Base-by-base conservation (phyloP, 2,797 vertebrate species). In the Myotis pilosus region DNA sequence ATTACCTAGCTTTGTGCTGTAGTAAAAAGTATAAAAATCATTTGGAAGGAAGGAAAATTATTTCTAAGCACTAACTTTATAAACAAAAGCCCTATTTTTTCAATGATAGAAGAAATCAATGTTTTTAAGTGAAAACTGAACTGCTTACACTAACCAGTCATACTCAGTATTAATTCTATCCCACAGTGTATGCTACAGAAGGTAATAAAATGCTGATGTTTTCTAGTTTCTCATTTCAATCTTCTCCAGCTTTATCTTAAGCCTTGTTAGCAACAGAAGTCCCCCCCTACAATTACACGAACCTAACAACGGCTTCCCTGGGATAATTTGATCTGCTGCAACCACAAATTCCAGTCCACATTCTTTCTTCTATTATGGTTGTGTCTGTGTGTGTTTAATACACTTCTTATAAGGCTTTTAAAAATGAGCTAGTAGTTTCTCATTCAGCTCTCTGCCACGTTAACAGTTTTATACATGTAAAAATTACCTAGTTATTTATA, bases 321-420 rank as follows among this genome's bases (percentile, higher is more conserved):
- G 87, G 86, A 94, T 93, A 92, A 96, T 72, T 75, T 75, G 86
- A 96, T 97, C 92, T 94, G 91, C 92, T 98, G 96, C 93, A 95
- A 96, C 76, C 71, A 28, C 96, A 97, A 96, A 97, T 95, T 88
- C 91, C 92, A 95, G 57, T 78, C 69, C 96, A 68, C 33, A 55
- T 95, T 96, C 95, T 91, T 95, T 94, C 79, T 92, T 93, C 64
- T 62, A 25, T 86, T 89, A 53, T 8, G 36, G 33, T 30, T 55
- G 25, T 68, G 51, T 92, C 53, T 92, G 30, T 71, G 74, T 90
- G 53, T 96, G 49, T 89, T 93, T 74, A 81, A 86, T 64, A 23
- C 38, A 75, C 81, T 95, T 93, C 66, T 90, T 64, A 68, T 23
- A 30, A 57, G 78, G 60, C 68, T 69, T 96, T 92, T 68, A 47